These are phyloP conservation scores for Nasua narica DNA, from an alignment of 2,797 vertebrate genomes.

Conservation along the genomic window DNA sequence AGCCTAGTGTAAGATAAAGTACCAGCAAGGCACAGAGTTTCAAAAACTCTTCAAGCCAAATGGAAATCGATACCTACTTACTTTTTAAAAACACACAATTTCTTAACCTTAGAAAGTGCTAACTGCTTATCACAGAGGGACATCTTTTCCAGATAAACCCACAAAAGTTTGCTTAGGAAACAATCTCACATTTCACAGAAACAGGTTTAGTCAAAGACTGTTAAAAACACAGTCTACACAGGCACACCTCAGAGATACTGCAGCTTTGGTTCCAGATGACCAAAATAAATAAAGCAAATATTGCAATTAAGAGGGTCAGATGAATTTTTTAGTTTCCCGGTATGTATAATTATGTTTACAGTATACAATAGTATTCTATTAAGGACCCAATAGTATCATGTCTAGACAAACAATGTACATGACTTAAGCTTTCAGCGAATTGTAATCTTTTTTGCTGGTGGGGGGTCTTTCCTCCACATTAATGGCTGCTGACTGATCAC, in stretches of 20 bases:
- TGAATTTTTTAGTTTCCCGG: not conserved
- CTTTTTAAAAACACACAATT: conserved; percentile 39
- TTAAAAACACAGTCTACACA: not conserved
- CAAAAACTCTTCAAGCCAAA: conserved; percentile 34
- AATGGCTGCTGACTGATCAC: not conserved
- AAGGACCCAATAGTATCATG: not conserved
- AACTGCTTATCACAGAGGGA: conserved; percentile 40
- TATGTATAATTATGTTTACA: not conserved
- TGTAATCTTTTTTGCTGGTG: not conserved
- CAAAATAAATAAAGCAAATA: not conserved
- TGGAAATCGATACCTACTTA: conserved; percentile 67
- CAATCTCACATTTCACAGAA: not conserved
- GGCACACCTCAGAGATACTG: not conserved
- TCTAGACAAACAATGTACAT: not conserved
- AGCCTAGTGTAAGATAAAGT: not conserved
- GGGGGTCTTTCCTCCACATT: not conserved
- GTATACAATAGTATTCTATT: not conserved
- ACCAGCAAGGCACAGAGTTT: not conserved
- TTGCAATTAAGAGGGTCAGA: not conserved
- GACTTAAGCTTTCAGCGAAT: not conserved
- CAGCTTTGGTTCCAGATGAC: not conserved
- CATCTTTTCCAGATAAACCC: not conserved
- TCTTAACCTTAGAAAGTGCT: not conserved
- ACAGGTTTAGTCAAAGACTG: not conserved
- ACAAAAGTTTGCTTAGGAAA: not conserved